Conservation (phyloP, 2,888 invertebrate species). For the Chaetogeoica ovagalla region DNA sequence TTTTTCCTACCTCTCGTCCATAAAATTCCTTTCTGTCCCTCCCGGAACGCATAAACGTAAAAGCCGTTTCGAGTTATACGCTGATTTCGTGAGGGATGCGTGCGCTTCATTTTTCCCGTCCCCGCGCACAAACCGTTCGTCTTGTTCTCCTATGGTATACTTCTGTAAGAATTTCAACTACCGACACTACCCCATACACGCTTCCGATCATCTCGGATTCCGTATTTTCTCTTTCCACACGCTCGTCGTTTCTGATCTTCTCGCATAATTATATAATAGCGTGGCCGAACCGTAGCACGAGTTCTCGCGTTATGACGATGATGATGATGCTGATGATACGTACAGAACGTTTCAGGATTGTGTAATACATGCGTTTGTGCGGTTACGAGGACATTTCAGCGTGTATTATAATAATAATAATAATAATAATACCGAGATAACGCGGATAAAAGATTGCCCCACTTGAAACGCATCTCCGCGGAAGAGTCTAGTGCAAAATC, state of each 20-base stretch:
- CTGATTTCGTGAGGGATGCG: neutral
- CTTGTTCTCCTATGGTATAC: too few relatives aligned
- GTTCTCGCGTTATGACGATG: too few relatives aligned
- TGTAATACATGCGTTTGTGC: slow-evolving; percentile 27
- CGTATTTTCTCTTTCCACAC: too few relatives aligned
- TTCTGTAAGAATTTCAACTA: too few relatives aligned
- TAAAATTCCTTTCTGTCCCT: slow-evolving; percentile 19
- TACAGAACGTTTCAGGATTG: neutral
- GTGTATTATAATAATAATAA: neutral
- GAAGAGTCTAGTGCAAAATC: slow-evolving; percentile 43
- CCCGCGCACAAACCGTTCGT: neutral
- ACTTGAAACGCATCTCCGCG: slow-evolving; percentile 22
- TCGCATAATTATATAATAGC: too few relatives aligned
- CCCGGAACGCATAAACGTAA: neutral
- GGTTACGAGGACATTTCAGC: slow-evolving; percentile 21
- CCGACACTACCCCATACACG: too few relatives aligned
- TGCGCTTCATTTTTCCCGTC: neutral
- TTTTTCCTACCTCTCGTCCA: slow-evolving; percentile 6
- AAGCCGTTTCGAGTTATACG: neutral
- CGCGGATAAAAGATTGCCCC: slow-evolving; percentile 40
- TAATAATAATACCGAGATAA: too few relatives aligned
- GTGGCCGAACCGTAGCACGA: too few relatives aligned
- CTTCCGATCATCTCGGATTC: too few relatives aligned
- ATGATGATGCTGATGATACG: neutral
- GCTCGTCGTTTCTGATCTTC: too few relatives aligned